Base-by-base conservation (phyloP, 2,888 invertebrate species). In the Strigamia crassipes region DNA sequence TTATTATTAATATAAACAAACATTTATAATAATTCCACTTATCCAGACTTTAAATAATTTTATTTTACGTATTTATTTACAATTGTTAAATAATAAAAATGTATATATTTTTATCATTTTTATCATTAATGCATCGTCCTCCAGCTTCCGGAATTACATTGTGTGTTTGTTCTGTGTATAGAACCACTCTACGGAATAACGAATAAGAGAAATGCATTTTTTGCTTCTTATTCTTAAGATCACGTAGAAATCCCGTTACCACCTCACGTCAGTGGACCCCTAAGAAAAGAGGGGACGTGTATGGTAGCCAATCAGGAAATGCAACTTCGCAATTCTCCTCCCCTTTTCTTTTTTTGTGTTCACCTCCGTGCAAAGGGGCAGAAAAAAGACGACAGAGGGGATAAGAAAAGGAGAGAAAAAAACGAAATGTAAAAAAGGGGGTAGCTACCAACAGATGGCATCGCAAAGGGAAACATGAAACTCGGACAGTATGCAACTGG, bases 391-490 rank as follows among this genome's bases (percentile, higher is more conserved):
- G 56, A 51, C 13, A n/a, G n/a, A 18, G 56, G 56, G 56, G n/a
- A 46, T 13, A 13, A 46, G n/a, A 56, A 56, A 18, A 66, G 23
- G 23, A 66, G 23, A 66, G 8, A 27, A 66, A 31, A 31, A 13
- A 27, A 73, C 12, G 27, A 73, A 27, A 31, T 27, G 27, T 73
- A 27, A 73, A n/a, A 73, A 51, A 51, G 51, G 51, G 73, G 73
- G 31, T 66, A 66, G 73, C n/a, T 9, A n/a, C 31, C 73, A 73
- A 12, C 73, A 73, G 73, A 73, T 73, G 73, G 27, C 31, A 31
- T 73, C 12, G 73, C 73, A 73, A 73, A 73, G 31, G 73, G 73
- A 73, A 73, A 73, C 73, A 13, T 73, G 73, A 73, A n/a, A 73
- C 73, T 9, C 23, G 73, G 73, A 31, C 27, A 73, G 31, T 31